phyloP scores from a whole-genome alignment of 2,888 invertebrate species.

The Orgyia antiqua region DNA sequence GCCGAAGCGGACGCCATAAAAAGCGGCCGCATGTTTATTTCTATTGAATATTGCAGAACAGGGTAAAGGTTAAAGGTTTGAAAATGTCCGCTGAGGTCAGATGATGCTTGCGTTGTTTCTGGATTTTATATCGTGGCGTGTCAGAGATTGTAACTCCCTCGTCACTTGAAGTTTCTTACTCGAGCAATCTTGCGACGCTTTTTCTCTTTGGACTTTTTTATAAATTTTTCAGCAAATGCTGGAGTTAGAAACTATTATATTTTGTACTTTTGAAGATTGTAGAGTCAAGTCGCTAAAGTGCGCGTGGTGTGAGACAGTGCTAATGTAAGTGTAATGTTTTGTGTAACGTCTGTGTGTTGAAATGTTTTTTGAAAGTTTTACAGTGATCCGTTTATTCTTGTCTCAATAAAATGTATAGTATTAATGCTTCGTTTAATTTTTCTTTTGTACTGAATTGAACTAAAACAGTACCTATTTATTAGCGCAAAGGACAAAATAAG shows the following conservation, averaged over 20 bases:
- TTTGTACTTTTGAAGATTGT: conserved; percentile 27
- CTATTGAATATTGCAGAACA: conserved; percentile 71
- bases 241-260: conserved; percentile 37
- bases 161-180: conserved; percentile 37
- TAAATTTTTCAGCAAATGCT: conserved; percentile 55
- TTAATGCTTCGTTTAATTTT: conserved; percentile 17
- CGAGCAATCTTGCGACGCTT: conserved; percentile 50
- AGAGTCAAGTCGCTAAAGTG: conserved; percentile 28
- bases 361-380: conserved; percentile 44
- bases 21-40: conserved; percentile 63
- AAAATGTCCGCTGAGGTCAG: conserved; percentile 69
- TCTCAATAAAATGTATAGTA: conserved; percentile 43
- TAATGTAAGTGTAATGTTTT: conserved; percentile 64
- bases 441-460: no score
- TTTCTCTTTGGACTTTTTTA: conserved; percentile 26
- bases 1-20: conserved; percentile 66
- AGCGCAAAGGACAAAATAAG: no score
- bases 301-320: conserved; percentile 35
- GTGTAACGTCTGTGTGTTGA: conserved; percentile 36
- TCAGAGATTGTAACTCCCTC: conserved; percentile 26
- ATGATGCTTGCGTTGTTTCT: conserved; percentile 41
- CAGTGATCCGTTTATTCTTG: conserved; percentile 37
- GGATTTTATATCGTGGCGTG: conserved; percentile 14
- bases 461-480: no score
- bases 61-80: conserved; percentile 67